A percentile compares a stretch with the other conserved stretches of the same genome.
phyloP scores from a whole-genome alignment of 1,140 invertebrate genomes.

The Wasmannia auropunctata region DNA sequence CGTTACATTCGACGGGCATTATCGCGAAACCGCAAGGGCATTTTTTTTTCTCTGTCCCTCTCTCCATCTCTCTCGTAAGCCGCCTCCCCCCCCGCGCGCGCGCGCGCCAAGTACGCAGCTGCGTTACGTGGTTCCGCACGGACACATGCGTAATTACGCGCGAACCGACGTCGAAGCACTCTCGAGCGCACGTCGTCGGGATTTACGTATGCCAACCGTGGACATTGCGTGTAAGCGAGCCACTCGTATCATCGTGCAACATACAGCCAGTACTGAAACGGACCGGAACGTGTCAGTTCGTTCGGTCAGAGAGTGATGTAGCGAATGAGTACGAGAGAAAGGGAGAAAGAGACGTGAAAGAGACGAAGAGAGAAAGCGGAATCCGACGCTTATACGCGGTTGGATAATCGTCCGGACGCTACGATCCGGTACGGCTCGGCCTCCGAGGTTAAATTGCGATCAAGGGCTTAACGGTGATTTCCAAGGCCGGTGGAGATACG shows the following conservation, averaged over 20 bases:
- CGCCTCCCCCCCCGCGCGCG: no score
- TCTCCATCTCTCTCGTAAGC: neutral
- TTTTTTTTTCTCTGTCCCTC: conserved; percentile 38
- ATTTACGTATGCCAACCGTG: conserved; percentile 17
- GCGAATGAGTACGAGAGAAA: neutral
- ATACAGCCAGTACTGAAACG: neutral
- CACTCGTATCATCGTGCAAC: conserved; percentile 30
- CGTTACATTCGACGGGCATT: conserved; percentile 67
- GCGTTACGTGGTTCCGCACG: conserved; percentile 32
- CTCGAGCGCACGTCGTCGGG: conserved; percentile 22
- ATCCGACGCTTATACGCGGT: conserved; percentile 62
- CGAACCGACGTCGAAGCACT: conserved; percentile 8
- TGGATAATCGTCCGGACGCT: conserved; percentile 81
- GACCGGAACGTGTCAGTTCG: conserved; percentile 43
- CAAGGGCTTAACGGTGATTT: conserved; percentile 84
- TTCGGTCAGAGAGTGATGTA: conserved; percentile 3
- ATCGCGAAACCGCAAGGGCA: conserved; percentile 70
- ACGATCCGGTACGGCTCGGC: conserved; percentile 81
- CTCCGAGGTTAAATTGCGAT: conserved; percentile 83
- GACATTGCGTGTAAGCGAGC: conserved; percentile 10
- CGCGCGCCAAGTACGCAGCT: conserved; percentile 33
- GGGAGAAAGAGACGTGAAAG: neutral
- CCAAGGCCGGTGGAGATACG: conserved; percentile 81
- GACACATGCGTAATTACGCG: conserved; percentile 38
- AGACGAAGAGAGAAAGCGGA: conserved; percentile 34